Conservation (phyloP, 1,140 invertebrate genomes). For the Drosophila saltans region DNA sequence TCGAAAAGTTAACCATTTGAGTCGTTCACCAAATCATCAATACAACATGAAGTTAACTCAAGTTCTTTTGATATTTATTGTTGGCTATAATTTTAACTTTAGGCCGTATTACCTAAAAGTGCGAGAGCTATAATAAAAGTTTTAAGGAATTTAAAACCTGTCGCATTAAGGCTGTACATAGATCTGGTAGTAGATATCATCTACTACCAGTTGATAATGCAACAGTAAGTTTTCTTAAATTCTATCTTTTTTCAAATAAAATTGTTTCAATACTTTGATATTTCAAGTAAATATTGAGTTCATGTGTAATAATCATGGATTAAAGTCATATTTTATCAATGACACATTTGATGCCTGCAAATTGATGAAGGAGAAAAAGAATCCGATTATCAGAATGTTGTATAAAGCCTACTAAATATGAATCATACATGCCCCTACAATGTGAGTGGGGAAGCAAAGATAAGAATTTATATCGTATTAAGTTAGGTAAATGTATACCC, state of each 20-base stretch:
- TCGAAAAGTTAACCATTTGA: too few relatives aligned
- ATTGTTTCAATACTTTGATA: too few relatives aligned
- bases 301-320: conserved; percentile 8
- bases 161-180: conserved; percentile 28
- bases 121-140: neutral
- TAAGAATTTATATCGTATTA: too few relatives aligned
- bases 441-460: neutral
- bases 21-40: too few relatives aligned
- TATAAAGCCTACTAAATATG: conserved; percentile 1
- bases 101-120: too few relatives aligned
- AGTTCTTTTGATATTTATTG: too few relatives aligned
- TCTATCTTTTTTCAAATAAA: neutral
- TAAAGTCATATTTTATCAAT: neutral
- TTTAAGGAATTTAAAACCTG: neutral
- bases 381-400: neutral
- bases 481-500: neutral
- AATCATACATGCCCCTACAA: conserved; percentile 14
- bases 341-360: conserved; percentile 9
- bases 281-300: neutral
- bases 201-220: conserved; percentile 12
- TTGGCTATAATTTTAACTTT: too few relatives aligned
- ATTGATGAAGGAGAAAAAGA: neutral
- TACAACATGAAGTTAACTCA: too few relatives aligned
- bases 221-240: neutral
- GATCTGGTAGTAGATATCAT: too few relatives aligned